Percentiles rank a stretch among this genome's conserved stretches.
phyloP scores from a whole-genome alignment of 2,888 invertebrate genomes.

The Chalcosyrphus nemorum region DNA sequence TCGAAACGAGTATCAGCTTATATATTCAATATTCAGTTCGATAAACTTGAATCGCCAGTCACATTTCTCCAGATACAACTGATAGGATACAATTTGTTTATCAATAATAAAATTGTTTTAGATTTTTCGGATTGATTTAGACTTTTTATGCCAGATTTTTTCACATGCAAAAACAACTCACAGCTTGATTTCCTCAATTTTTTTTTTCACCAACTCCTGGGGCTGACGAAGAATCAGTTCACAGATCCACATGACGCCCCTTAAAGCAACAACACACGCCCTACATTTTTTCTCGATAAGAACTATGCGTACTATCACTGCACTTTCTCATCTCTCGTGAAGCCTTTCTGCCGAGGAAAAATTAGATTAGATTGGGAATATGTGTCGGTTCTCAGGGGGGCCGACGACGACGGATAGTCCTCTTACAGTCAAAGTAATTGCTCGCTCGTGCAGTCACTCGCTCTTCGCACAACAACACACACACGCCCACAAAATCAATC shows the following conservation, averaged over 20 bases:
- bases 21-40: too few relatives aligned
- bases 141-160: background rate
- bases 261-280: conserved; percentile 6
- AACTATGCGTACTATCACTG: conserved; percentile 6
- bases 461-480: background rate
- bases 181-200: too few relatives aligned
- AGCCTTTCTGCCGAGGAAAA: background rate
- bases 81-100: too few relatives aligned
- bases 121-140: too few relatives aligned
- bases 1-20: too few relatives aligned
- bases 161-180: too few relatives aligned
- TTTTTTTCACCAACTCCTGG: background rate
- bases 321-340: background rate
- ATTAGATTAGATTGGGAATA: conserved; percentile 57
- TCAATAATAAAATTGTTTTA: too few relatives aligned
- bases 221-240: conserved; percentile 10
- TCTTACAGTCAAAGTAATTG: conserved; percentile 24
- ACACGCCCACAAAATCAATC: conserved; percentile 60
- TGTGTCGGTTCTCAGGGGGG: conserved; percentile 31
- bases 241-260: conserved; percentile 46
- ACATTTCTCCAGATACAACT: too few relatives aligned
- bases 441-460: conserved; percentile 12
- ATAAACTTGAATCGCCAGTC: too few relatives aligned
- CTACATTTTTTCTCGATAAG: conserved; percentile 21
- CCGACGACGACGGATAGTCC: too few relatives aligned